These are phyloP conservation scores for Oryzias dopingdopingensis DNA, from an alignment of 2,797 vertebrate species.

Conservation along the genomic window DNA sequence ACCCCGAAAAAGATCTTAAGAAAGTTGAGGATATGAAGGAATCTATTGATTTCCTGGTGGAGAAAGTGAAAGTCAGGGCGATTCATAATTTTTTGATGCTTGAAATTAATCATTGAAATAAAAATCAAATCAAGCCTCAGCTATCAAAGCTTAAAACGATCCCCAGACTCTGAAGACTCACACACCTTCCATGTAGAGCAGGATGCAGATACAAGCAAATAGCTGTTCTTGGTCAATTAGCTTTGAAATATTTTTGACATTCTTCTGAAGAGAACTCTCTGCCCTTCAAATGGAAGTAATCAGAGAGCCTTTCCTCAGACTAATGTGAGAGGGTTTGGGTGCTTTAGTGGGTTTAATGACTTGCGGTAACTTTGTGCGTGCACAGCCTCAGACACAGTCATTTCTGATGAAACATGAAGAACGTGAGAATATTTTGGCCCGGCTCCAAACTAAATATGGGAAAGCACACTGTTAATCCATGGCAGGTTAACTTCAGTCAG, in stretches of 20 bases:
- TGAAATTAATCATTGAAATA: no score
- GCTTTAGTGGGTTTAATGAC: conserved; percentile 53
- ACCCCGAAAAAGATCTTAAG: no score
- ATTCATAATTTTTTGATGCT: no score
- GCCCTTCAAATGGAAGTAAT: conserved; percentile 66
- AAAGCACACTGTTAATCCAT: conserved; percentile 52
- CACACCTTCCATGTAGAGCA: conserved; percentile 2
- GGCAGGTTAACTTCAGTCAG: conserved; percentile 42
- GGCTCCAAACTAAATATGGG: conserved; percentile 56
- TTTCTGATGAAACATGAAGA: conserved; percentile 40
- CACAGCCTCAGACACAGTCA: conserved; percentile 36
- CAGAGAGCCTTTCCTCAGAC: conserved; percentile 44
- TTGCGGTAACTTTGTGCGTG: conserved; percentile 41
- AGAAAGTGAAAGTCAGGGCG: no score
- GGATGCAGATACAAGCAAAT: conserved; percentile 6
- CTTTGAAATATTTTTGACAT: conserved; percentile 66
- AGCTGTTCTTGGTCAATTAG: conserved; percentile 62
- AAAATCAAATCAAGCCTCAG: no score
- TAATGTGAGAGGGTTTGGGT: conserved; percentile 61
- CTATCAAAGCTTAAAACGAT: conserved; percentile 25
- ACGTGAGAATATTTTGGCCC: conserved; percentile 44
- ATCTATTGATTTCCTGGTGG: no score
- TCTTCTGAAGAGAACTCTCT: conserved; percentile 50
- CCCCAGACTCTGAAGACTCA: conserved; percentile 17
- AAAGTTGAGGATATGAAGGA: no score